These are phyloP conservation scores for Oceanodroma tethys DNA, from an alignment of 2,113 vertebrate species.

Conservation along the genomic window DNA sequence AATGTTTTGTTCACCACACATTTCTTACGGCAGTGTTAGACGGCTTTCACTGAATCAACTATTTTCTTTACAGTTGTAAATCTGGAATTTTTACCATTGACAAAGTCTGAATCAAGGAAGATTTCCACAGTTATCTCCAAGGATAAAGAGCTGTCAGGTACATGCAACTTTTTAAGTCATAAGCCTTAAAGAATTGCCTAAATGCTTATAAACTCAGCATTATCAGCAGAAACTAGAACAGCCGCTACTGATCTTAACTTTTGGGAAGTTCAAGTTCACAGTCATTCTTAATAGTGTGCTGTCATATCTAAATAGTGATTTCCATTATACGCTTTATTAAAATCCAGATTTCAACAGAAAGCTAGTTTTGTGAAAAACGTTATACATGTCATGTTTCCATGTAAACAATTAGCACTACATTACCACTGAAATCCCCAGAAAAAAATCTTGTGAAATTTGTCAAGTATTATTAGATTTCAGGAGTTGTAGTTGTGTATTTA, in stretches of 20 bases:
- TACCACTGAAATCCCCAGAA: background rate
- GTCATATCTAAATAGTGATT: background rate
- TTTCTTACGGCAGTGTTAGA: background rate
- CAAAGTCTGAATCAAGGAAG: background rate
- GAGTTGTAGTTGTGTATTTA: background rate
- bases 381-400: background rate
- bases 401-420: background rate
- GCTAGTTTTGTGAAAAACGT: background rate
- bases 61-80: background rate
- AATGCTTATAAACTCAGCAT: background rate
- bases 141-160: background rate
- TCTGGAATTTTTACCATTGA: background rate
- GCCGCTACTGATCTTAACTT: background rate
- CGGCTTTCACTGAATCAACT: background rate
- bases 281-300: background rate
- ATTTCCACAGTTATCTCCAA: background rate
- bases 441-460: background rate
- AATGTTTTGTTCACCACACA: background rate
- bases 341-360: background rate
- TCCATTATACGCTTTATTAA: background rate
- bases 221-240: background rate
- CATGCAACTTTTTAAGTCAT: background rate
- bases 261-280: background rate
- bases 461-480: background rate
- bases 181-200: background rate